Percentiles rank a stretch among this genome's conserved stretches.
These are phyloP conservation scores for Emydoidea blandingii DNA, from an alignment of 2,797 vertebrate species.

Conservation along the genomic window DNA sequence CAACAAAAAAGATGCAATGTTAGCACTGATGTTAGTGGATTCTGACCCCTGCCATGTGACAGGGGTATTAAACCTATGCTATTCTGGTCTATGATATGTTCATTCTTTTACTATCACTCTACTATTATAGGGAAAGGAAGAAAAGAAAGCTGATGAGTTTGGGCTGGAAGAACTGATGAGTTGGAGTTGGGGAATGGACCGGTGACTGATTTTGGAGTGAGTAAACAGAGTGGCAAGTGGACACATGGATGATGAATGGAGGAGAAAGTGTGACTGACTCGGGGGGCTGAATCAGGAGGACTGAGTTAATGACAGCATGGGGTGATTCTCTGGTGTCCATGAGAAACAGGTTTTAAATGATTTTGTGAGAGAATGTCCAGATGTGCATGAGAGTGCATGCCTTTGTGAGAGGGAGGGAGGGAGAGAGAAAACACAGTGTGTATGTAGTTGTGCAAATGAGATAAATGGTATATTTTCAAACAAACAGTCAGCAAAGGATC, in stretches of 20 bases:
- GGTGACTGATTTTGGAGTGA: neutral
- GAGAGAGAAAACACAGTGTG: neutral
- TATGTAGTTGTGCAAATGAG: neutral
- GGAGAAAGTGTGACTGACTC: neutral
- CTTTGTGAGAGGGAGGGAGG: neutral
- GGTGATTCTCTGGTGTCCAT: neutral
- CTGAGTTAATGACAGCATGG: neutral
- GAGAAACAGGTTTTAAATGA: neutral
- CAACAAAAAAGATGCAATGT: no score
- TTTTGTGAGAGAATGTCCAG: neutral
- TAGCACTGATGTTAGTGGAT: neutral
- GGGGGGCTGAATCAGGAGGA: neutral
- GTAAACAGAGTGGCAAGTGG: neutral
- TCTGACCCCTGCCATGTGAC: neutral
- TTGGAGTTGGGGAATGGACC: no score
- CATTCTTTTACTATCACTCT: neutral
- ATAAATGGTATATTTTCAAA: neutral
- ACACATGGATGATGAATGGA: neutral
- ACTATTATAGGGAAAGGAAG: neutral
- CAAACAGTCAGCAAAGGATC: neutral
- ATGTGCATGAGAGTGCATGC: neutral
- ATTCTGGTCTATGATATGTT: neutral
- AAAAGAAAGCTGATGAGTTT: neutral
- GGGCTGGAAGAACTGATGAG: neutral
- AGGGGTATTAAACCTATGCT: neutral